Conservation (phyloP, 1,140 invertebrate genomes). For the Gryon sp. region DNA sequence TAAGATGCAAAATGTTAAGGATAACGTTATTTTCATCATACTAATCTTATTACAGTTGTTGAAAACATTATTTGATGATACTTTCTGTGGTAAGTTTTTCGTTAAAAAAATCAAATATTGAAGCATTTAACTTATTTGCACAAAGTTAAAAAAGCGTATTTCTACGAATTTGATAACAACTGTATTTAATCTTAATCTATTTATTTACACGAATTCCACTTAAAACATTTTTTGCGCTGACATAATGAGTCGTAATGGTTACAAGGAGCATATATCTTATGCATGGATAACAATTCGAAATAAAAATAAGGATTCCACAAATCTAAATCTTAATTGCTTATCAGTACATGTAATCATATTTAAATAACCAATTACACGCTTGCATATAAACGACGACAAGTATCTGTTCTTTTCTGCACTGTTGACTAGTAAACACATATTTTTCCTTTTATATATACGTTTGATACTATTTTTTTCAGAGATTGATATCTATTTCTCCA, state of each 20-base stretch:
- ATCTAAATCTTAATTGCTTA: slow-evolving; percentile 59
- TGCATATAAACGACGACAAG: slow-evolving; percentile 23
- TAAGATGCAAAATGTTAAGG: no score
- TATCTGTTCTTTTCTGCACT: no score
- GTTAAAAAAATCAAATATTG: no score
- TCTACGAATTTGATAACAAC: slow-evolving; percentile 13
- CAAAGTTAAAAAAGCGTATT: neutral
- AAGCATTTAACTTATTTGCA: neutral
- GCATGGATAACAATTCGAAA: slow-evolving; percentile 35
- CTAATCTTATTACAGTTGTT: no score
- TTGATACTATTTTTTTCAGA: no score
- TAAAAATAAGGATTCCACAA: slow-evolving; percentile 30
- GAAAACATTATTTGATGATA: no score
- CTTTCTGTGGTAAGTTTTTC: no score
- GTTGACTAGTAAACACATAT: no score
- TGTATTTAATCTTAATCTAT: slow-evolving; percentile 53
- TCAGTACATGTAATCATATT: slow-evolving; percentile 43
- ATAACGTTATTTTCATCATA: no score
- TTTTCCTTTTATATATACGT: no score
- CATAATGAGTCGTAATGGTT: slow-evolving; percentile 30
- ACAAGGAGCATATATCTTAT: slow-evolving; percentile 35
- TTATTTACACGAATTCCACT: slow-evolving; percentile 46
- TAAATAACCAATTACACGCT: slow-evolving; percentile 51
- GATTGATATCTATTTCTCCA: no score
- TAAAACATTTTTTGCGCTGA: slow-evolving; percentile 12